These are phyloP conservation scores for Perizoma flavofasciatum DNA, from an alignment of 2,888 invertebrate species.

Conservation along the genomic window DNA sequence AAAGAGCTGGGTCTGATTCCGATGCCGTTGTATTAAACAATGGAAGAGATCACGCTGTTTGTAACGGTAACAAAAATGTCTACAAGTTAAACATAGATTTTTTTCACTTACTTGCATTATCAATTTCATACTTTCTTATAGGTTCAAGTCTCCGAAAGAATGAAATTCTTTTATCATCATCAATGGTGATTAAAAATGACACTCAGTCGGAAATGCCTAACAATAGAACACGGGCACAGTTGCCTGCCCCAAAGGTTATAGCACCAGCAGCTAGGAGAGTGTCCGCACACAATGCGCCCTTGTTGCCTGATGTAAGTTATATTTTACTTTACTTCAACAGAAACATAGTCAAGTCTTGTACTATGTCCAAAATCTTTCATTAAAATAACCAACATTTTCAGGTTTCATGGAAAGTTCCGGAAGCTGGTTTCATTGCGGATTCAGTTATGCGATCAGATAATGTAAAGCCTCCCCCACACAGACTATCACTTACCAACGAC, in stretches of 20 bases:
- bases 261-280: constrained; percentile 65
- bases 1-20: constrained; percentile 82
- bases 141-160: constrained; percentile 82
- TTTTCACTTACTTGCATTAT: no score
- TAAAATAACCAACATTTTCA: constrained; percentile 33
- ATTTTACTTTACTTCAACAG: background rate
- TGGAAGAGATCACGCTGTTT: constrained; percentile 89
- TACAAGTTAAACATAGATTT: no score
- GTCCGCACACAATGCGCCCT: constrained; percentile 70
- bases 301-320: constrained; percentile 69
- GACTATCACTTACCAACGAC: constrained; percentile 80
- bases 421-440: constrained; percentile 72
- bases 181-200: constrained; percentile 89
- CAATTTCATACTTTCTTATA: constrained; percentile 31
- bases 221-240: constrained; percentile 70
- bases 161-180: constrained; percentile 84
- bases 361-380: no score
- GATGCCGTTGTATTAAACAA: constrained; percentile 87
- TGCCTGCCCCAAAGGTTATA: constrained; percentile 65
- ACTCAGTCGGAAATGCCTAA: constrained; percentile 89
- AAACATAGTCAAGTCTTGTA: no score
- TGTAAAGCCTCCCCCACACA: constrained; percentile 69
- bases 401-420: constrained; percentile 80
- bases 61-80: constrained; percentile 82
- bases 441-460: constrained; percentile 69